Conservation (phyloP, 2,113 vertebrate genomes). For the Gymnobelideus leadbeateri region DNA sequence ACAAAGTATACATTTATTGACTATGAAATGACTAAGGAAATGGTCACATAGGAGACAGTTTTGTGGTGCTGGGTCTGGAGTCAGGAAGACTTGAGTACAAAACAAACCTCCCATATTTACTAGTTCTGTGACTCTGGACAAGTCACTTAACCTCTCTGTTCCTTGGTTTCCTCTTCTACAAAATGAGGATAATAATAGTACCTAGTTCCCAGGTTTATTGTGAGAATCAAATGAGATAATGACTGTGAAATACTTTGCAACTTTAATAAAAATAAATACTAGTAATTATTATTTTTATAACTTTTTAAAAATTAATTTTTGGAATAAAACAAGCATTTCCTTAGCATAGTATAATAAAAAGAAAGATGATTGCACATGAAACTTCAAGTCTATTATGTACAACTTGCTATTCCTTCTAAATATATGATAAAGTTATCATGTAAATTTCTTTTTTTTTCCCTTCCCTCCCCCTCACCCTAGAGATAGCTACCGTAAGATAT, state of each 20-base stretch:
- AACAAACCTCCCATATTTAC: not conserved
- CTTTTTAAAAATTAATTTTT: no score
- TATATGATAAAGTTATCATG: no score
- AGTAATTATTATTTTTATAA: not conserved
- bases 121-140: no score
- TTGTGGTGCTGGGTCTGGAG: not conserved
- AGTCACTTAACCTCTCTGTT: no score
- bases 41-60: not conserved
- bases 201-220: not conserved
- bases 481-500: no score
- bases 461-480: no score
- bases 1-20: not conserved
- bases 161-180: not conserved
- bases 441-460: no score
- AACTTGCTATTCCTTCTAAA: no score
- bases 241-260: not conserved
- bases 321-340: no score
- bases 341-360: no score
- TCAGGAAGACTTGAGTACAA: not conserved
- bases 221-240: not conserved
- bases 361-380: no score
- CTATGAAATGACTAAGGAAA: not conserved
- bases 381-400: no score
- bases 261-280: not conserved
- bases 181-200: not conserved